Evolutionary conservation across 2,888 invertebrate species (phyloP).

Genomic region (Caenorhabditis japonica): DNA sequence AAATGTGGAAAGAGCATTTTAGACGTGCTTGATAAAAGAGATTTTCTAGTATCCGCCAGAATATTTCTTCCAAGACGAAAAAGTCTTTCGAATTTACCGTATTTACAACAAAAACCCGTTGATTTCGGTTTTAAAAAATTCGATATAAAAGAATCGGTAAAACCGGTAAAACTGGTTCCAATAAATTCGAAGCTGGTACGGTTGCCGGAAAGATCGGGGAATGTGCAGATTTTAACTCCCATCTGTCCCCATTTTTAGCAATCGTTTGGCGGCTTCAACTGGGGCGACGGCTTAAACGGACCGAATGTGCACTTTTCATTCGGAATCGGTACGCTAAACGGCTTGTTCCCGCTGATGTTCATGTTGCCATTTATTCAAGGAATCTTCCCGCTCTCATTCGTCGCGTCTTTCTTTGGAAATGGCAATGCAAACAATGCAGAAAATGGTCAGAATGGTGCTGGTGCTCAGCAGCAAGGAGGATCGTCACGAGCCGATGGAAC

Average conservation of each 20-base stretch:
- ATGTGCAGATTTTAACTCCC: too few species aligned
- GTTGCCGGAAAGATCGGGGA: too few species aligned
- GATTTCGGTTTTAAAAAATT: too few species aligned
- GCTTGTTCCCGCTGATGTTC: slow-evolving; percentile 14
- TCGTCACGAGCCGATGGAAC: slow-evolving; percentile 16
- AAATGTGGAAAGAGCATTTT: too few species aligned
- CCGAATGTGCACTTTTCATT: slow-evolving; percentile 76
- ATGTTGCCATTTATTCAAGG: slow-evolving; percentile 45
- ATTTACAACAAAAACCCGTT: too few species aligned
- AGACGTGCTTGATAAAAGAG: too few species aligned
- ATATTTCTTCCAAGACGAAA: too few species aligned
- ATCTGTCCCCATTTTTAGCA: slow-evolving; percentile 26
- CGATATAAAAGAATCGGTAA: too few species aligned
- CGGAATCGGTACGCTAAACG: slow-evolving; percentile 68
- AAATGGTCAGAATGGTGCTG: not conserved
- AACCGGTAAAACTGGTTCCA: too few species aligned
- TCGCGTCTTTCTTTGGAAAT: slow-evolving; percentile 69
- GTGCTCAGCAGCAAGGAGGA: not conserved
- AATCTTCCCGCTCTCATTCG: slow-evolving; percentile 75
- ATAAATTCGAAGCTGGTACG: too few species aligned
- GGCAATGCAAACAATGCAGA: slow-evolving; percentile 20
- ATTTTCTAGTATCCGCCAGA: too few species aligned
- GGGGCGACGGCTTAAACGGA: slow-evolving; percentile 61
- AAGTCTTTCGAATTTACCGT: too few species aligned
- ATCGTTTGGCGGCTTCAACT: slow-evolving; percentile 73